Conservation (phyloP, 2,797 vertebrate species). For the Dicrostonyx torquatus region DNA sequence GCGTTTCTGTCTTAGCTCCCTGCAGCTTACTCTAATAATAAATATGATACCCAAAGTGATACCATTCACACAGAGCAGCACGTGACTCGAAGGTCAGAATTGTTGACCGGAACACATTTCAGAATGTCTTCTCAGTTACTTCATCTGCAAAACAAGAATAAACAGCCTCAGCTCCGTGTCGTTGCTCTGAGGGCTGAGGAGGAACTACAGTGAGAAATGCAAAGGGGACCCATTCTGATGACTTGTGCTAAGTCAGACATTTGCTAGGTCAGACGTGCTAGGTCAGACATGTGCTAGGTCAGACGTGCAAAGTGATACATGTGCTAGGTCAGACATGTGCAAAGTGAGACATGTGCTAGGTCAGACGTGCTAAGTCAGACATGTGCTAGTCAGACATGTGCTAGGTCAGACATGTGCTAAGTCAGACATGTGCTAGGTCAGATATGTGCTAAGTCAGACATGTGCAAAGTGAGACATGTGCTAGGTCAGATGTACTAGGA, state of each 20-base stretch:
- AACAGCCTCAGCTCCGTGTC: background rate
- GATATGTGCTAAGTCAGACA: too few species aligned
- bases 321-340: too few species aligned
- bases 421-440: too few species aligned
- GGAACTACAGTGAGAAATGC: background rate
- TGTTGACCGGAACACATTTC: background rate
- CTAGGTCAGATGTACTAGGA: background rate
- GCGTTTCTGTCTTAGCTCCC: background rate
- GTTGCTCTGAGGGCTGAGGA: background rate
- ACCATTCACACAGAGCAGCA: background rate
- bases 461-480: background rate
- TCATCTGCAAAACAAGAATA: constrained; percentile 14
- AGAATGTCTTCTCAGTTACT: background rate
- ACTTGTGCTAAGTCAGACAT: background rate
- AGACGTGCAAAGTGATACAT: too few species aligned
- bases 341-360: too few species aligned
- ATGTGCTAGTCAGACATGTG: too few species aligned
- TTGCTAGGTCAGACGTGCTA: background rate
- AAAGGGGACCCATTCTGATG: background rate
- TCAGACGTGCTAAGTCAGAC: too few species aligned
- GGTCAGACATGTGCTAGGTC: background rate
- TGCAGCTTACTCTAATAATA: background rate
- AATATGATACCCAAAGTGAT: background rate
- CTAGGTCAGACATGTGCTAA: too few species aligned
- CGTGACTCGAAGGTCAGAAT: background rate